These are phyloP conservation scores for Crotophaga sulcirostris DNA, from an alignment of 2,113 vertebrate species.

Conservation along the genomic window DNA sequence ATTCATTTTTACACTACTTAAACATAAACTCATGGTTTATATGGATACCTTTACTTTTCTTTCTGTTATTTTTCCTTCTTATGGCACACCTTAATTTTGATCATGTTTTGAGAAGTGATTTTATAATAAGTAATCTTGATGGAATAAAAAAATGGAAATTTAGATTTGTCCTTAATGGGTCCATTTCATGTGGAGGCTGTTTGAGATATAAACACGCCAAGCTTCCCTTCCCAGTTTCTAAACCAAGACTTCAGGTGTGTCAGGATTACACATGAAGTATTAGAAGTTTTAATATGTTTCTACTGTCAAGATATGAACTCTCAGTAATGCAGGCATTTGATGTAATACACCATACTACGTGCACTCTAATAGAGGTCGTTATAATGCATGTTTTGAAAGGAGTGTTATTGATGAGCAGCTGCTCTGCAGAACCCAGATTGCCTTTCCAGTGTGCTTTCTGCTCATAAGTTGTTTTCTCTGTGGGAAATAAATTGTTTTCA, in stretches of 20 bases:
- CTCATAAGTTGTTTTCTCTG: conserved; percentile 61
- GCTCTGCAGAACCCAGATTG: conserved; percentile 35
- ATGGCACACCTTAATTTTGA: neutral
- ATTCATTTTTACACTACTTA: neutral
- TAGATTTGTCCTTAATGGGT: conserved; percentile 20
- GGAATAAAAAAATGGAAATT: neutral
- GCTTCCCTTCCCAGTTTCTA: neutral
- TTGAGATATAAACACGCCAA: neutral
- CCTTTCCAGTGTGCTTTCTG: conserved; percentile 43
- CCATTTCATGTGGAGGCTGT: neutral
- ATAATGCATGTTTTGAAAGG: conserved; percentile 25
- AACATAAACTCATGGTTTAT: neutral
- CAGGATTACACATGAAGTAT: neutral
- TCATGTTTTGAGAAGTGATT: neutral
- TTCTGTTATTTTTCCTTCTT: neutral
- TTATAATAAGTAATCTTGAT: neutral
- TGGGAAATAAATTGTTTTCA: conserved; percentile 71
- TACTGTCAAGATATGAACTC: neutral
- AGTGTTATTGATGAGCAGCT: conserved; percentile 62
- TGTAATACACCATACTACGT: neutral
- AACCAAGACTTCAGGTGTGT: neutral
- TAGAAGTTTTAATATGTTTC: neutral
- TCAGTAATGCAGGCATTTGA: neutral
- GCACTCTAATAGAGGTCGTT: neutral
- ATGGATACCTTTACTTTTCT: neutral